Evolutionary conservation across 2,888 invertebrate genomes (phyloP).

Genomic region (Metopia argyrocephala): DNA sequence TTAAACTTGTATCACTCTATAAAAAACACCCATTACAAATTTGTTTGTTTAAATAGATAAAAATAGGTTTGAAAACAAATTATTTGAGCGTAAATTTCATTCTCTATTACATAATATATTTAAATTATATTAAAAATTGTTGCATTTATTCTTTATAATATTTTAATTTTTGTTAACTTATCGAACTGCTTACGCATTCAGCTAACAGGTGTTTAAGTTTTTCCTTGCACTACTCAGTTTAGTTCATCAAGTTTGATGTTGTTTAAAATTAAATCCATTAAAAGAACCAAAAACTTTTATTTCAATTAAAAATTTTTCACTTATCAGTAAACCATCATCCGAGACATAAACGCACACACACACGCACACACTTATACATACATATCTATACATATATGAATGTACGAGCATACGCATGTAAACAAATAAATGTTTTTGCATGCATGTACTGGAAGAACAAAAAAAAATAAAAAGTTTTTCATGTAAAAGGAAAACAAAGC

Average conservation of each 20-base stretch:
- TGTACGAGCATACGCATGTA: not conserved
- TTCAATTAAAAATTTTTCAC: conserved; percentile 31
- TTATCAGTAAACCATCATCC: not conserved
- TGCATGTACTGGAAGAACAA: not conserved
- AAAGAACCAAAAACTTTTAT: conserved; percentile 30
- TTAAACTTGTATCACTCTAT: too few relatives aligned
- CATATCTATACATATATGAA: not conserved
- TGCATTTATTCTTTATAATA: not conserved
- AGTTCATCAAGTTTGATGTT: conserved; percentile 17
- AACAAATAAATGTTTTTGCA: not conserved
- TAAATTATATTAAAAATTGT: not conserved
- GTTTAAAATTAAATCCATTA: conserved; percentile 34
- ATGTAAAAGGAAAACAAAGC: not conserved
- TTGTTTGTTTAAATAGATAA: too few relatives aligned
- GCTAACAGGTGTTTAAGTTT: not conserved
- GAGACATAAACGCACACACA: not conserved
- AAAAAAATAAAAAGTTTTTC: not conserved
- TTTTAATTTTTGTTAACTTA: not conserved
- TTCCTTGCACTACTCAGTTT: too few relatives aligned
- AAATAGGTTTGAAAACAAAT: too few relatives aligned
- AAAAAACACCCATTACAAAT: too few relatives aligned
- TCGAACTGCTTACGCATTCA: not conserved
- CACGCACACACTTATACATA: not conserved
- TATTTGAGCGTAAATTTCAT: too few relatives aligned
- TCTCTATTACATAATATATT: not conserved